Evolutionary conservation across 2,888 invertebrate species (phyloP), one percentile per base, ranked within the genome.

Genomic region (Thysanoteuthis rhombus): DNA sequence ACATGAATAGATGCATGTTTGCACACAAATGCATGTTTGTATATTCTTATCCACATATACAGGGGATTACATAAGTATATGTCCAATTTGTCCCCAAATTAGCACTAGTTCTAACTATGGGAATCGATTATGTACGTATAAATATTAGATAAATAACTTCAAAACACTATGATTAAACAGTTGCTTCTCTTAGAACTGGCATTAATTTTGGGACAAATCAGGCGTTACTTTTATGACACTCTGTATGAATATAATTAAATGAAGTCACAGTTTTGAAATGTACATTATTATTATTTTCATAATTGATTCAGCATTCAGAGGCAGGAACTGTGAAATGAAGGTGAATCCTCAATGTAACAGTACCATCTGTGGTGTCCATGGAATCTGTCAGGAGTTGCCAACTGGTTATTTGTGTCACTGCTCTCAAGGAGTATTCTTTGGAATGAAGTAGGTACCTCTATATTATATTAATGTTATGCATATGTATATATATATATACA

Each of bases 371-470:
- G 99, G 99, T 1, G 99, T 99, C 96, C 97, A 99, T 96, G 99
- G 99, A 12, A 99, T 99, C 98, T 99, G 99, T 97, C 99, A 99
- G 97, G 99, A 99, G 97, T 95, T 95, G 25, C 95, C 98, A 98
- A 97, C 99, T 98, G 45, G 99, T 98, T 98, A 98, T 96, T 99
- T 99, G 1, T 99, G 99, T 96, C 97, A 99, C 19, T 99, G 99
- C 96, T 98, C 99, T 96, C 98, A 98, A 52, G 92, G 89, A 75
- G 94, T 94, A 36, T 94, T 75, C 16, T n/a, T 75, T 75, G 75
- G 75, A 16, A 75, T 75, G 75, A 75, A 75, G 75, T 75, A 75
- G 36, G 75, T 75, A 75, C n/a, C 4, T 75, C 75, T 75, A 36
- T 16, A 10, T 75, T 75, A 75, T 75, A n/a, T 58, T 8, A 25